Conservation (phyloP, 2,113 vertebrate species). For the Spea bombifrons region DNA sequence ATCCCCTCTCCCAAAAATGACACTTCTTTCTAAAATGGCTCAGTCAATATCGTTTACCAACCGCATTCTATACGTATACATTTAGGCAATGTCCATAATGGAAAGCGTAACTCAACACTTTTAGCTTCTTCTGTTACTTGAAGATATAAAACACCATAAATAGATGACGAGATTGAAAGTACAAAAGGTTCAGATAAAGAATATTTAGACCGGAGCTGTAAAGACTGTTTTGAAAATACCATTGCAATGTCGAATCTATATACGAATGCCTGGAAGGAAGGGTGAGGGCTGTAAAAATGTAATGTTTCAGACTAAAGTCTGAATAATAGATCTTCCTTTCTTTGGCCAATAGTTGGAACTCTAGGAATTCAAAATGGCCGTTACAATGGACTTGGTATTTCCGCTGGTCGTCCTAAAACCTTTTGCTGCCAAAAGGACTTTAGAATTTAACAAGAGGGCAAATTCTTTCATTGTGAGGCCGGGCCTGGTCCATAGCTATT, state of each 20-base stretch:
- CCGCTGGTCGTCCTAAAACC: slow-evolving; percentile 28
- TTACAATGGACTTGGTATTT: slow-evolving; percentile 41
- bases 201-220: background rate
- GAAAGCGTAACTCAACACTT: no score
- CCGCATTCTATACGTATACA: no score
- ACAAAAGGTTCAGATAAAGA: background rate
- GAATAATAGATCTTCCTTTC: slow-evolving; percentile 12
- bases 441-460: slow-evolving; percentile 30
- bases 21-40: background rate
- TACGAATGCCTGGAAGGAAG: slow-evolving; percentile 28
- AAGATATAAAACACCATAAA: no score
- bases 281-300: background rate
- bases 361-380: slow-evolving; percentile 28
- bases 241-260: background rate
- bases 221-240: background rate
- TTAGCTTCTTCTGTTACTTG: no score
- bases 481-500: slow-evolving; percentile 29
- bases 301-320: background rate
- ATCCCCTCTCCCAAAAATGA: background rate
- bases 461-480: slow-evolving; percentile 34
- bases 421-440: slow-evolving; percentile 33
- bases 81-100: no score
- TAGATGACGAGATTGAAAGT: background rate
- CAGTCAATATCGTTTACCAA: background rate
- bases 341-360: slow-evolving; percentile 1